Evolutionary conservation across 2,888 invertebrate species (phyloP).

Genomic region (Palloptera scutellata): DNA sequence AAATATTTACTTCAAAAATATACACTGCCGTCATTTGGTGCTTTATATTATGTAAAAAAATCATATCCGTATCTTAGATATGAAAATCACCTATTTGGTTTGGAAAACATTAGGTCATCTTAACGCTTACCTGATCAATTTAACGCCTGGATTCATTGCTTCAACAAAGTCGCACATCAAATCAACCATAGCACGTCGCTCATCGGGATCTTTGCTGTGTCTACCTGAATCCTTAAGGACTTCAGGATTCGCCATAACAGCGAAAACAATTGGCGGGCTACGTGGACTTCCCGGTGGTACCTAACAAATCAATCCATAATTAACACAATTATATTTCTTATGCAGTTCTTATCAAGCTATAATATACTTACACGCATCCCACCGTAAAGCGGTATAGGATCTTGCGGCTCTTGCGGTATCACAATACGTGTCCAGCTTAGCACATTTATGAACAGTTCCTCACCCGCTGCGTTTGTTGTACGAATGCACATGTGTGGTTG

Average conservation of each 20-base stretch:
- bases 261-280: conserved; percentile 72
- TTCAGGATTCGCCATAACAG: conserved; percentile 78
- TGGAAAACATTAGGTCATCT: too few relatives aligned
- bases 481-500: conserved; percentile 80
- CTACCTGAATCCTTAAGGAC: conserved; percentile 75
- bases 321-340: neutral
- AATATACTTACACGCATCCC: conserved; percentile 71
- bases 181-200: conserved; percentile 73
- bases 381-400: conserved; percentile 75
- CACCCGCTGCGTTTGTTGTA: conserved; percentile 66
- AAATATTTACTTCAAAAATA: too few relatives aligned
- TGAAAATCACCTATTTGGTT: too few relatives aligned
- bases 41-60: too few relatives aligned
- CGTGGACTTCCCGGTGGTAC: conserved; percentile 71
- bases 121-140: conserved; percentile 65
- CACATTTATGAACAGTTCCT: conserved; percentile 73
- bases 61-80: too few relatives aligned
- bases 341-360: neutral
- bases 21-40: too few relatives aligned
- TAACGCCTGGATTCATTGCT: conserved; percentile 74
- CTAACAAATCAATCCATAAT: conserved; percentile 44
- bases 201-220: conserved; percentile 72
- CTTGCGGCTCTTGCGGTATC: conserved; percentile 71
- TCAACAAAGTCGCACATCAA: conserved; percentile 77
- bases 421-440: conserved; percentile 78